Conservation (phyloP, 2,888 invertebrate genomes). For the Orthosia gothica region DNA sequence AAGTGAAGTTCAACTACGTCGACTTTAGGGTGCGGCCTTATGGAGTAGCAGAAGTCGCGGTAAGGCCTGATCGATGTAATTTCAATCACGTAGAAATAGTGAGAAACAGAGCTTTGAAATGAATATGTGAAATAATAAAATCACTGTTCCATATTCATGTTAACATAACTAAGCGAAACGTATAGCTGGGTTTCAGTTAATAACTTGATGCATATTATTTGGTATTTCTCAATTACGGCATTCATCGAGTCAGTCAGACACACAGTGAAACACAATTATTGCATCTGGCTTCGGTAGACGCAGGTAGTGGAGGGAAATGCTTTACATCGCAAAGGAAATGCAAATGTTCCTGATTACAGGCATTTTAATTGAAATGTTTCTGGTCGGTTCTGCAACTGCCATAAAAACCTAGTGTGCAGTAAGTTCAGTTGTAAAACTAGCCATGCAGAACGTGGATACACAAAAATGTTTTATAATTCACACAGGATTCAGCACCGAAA, state of each 20-base stretch:
- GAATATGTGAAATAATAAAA: neutral
- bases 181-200: neutral
- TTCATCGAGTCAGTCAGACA: neutral
- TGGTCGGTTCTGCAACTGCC: neutral
- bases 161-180: too few species aligned
- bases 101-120: neutral
- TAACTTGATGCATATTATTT: neutral
- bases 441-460: too few species aligned
- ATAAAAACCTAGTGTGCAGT: neutral
- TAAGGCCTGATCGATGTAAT: constrained; percentile 28
- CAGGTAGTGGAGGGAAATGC: too few species aligned
- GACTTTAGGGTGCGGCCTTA: constrained; percentile 72
- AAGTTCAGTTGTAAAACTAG: too few species aligned
- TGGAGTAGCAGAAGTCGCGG: constrained; percentile 71
- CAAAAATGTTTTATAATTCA: neutral
- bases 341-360: constrained; percentile 6
- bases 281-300: neutral
- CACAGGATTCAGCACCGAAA: neutral
- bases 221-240: neutral
- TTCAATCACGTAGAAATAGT: neutral
- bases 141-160: neutral
- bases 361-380: constrained; percentile 12
- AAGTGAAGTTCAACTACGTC: constrained; percentile 75
- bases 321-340: constrained; percentile 11
- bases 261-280: neutral